These are phyloP conservation scores for Brachionus rubens DNA, from an alignment of 1,140 invertebrate genomes.

Conservation along the genomic window DNA sequence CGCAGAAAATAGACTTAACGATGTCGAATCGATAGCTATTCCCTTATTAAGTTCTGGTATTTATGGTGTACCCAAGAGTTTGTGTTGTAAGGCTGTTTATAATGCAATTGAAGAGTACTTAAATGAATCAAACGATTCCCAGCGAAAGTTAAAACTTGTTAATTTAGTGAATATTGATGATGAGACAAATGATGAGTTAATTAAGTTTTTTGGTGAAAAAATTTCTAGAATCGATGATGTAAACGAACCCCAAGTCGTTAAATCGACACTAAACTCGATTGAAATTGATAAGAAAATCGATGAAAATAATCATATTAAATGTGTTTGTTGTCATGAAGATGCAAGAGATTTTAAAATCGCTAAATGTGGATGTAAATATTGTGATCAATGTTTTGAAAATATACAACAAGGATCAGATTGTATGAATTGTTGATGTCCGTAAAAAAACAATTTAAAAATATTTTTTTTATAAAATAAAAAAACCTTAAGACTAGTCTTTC, in stretches of 20 bases:
- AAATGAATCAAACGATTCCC: background rate
- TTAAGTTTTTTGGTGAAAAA: conserved; percentile 15
- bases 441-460: no score
- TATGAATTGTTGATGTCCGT: no score
- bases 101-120: background rate
- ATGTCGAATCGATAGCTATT: background rate
- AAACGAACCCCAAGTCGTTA: background rate
- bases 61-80: background rate
- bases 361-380: no score
- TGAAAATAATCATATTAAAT: no score
- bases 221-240: background rate
- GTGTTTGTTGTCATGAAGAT: no score
- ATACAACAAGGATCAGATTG: no score
- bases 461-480: no score
- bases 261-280: background rate
- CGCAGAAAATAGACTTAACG: background rate
- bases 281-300: no score
- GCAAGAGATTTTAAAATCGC: no score
- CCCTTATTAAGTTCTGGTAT: background rate
- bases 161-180: conserved; percentile 19
- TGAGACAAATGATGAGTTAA: background rate
- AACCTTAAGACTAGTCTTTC: no score
- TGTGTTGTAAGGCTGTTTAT: conserved; percentile 13
- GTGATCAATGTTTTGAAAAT: no score
- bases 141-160: background rate